A percentile compares a stretch with the other conserved stretches of the same genome.
These are phyloP conservation scores for Monarcha castaneiventris DNA, from an alignment of 2,113 vertebrate genomes.

Conservation along the genomic window DNA sequence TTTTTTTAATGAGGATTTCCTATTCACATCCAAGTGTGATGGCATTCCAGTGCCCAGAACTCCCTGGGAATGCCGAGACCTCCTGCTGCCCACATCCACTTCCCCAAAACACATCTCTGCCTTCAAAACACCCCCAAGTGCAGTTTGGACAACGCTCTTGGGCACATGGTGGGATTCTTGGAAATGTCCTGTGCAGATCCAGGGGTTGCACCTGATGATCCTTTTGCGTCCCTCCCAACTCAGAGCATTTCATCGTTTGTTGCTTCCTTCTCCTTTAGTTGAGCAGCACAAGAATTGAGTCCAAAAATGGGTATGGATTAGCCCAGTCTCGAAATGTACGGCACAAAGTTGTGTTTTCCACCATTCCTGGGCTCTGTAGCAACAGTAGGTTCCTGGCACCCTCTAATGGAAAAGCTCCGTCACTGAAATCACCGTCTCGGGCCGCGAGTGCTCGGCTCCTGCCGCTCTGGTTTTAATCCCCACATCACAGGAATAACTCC, in stretches of 20 bases:
- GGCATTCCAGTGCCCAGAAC: neutral
- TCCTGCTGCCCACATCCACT: neutral
- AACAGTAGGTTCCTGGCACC: slow-evolving; percentile 57
- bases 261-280: neutral
- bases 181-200: neutral
- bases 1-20: neutral
- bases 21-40: neutral
- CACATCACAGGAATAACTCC: neutral
- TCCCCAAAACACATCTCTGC: neutral
- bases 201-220: neutral
- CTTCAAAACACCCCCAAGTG: neutral
- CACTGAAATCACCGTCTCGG: slow-evolving; percentile 1
- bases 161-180: too few relatives aligned
- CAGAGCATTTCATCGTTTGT: neutral
- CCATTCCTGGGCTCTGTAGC: neutral
- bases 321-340: neutral
- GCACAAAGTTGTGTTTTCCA: neutral
- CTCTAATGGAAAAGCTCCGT: slow-evolving; percentile 59
- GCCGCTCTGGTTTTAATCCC: slow-evolving; percentile 26
- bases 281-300: neutral
- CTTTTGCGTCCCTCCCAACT: neutral
- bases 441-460: neutral
- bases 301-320: neutral
- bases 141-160: too few relatives aligned
- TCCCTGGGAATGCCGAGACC: neutral